Conservation (phyloP, 2,888 invertebrate species). For the Galerucella nymphaeae region DNA sequence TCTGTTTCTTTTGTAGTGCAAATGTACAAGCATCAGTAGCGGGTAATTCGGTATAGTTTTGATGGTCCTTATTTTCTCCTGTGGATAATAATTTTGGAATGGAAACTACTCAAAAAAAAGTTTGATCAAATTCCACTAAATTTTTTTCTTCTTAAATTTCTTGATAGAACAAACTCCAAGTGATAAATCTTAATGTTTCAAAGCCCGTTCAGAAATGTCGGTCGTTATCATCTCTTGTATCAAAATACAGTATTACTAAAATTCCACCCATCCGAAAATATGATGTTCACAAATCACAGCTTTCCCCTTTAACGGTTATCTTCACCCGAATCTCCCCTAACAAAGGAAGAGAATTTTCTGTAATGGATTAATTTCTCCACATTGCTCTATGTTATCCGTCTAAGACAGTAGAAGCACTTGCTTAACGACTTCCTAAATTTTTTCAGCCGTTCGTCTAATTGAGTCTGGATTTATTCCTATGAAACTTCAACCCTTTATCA, state of each 20-base stretch:
- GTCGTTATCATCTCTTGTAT: conserved; percentile 30
- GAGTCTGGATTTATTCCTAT: conserved; percentile 38
- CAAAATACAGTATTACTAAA: conserved; percentile 26
- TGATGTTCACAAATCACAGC: conserved; percentile 47
- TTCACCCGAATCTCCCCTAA: conserved; percentile 34
- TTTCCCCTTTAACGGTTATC: conserved; percentile 36
- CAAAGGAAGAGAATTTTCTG: conserved; percentile 34
- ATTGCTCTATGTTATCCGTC: conserved; percentile 35
- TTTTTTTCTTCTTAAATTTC: no score
- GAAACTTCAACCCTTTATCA: conserved; percentile 31
- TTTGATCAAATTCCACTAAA: no score
- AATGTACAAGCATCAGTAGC: not conserved
- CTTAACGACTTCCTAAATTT: conserved; percentile 40
- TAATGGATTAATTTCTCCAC: conserved; percentile 48
- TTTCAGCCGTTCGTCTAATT: conserved; percentile 35
- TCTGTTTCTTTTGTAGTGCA: not conserved
- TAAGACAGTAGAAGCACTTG: conserved; percentile 37
- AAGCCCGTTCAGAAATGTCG: conserved; percentile 14
- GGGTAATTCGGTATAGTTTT: not conserved
- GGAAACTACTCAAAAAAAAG: no score
- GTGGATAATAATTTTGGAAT: no score
- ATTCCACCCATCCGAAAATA: conserved; percentile 35
- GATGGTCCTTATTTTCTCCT: no score
- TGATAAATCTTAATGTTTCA: conserved; percentile 22
- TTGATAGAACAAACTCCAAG: not conserved